Base-by-base conservation (phyloP, 1,140 invertebrate genomes). In the Sycophila sp. region DNA sequence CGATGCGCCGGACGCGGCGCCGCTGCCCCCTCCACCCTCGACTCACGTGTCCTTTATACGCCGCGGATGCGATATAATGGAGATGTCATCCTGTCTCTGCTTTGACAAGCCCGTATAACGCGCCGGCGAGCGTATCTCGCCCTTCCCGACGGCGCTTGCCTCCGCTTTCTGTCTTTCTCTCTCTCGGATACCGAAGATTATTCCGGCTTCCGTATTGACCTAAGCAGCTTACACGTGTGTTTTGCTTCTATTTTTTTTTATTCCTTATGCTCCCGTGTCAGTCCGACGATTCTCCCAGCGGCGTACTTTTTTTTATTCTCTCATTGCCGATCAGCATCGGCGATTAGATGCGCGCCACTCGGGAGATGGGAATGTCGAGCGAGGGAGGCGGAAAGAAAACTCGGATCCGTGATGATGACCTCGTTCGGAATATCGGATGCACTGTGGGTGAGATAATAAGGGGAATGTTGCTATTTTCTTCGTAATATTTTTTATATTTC, bases 31-130 rank as follows among this genome's bases (percentile, higher is more conserved):
- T 11, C 42, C 15, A 22, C 13, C 11, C 42, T 22, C 40, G 32
- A 36, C 30, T 17, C 68, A 70, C 68, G 68, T 70, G 51, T 49
- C 32, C 51, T 62, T 62, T 68, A 59, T 62, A 30, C 68, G 71
- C 67, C 56, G 32, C 38, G 69, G 64, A 63, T 56, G 66, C 69
- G 82, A 82, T 83, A 86, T 86, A 86, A 86, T 86, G 83, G 84
- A 85, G 78, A 84, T 85, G 84, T 86, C 83, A 86, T 81, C 81
- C 81, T 81, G 83, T 85, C 83, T 74, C 66, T 69, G 71, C 77
- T 84, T 84, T 86, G 84, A 86, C 84, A 82, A 85, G 76, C 78
- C 81, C 77, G 77, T 82, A 84, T 83, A 80, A 80, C 77, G 74
- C 69, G 70, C 75, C 75, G 76, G 76, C 78, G 42, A 47, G 17